Conservation (phyloP, 2,113 vertebrate genomes). For the Pavo muticus region DNA sequence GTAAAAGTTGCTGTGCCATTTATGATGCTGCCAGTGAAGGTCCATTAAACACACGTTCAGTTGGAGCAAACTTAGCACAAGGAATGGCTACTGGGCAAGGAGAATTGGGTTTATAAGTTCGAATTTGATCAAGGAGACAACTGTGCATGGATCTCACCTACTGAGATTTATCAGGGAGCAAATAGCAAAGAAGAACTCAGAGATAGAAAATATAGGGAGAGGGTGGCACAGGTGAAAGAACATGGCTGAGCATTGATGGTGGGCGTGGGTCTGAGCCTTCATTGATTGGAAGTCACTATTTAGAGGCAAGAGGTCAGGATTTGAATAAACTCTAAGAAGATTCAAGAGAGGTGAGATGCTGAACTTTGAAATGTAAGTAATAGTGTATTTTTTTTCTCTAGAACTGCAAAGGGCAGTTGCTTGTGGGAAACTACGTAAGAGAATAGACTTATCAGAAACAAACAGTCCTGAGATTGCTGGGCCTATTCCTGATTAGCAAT, state of each 20-base stretch:
- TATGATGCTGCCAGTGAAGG: background rate
- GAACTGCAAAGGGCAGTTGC: background rate
- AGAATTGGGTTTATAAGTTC: background rate
- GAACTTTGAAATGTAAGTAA: background rate
- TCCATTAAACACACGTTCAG: background rate
- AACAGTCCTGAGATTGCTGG: constrained; percentile 15
- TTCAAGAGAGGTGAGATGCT: background rate
- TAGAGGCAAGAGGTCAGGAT: background rate
- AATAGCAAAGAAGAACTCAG: background rate
- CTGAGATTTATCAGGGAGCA: background rate
- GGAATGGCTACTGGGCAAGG: background rate
- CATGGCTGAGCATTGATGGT: background rate
- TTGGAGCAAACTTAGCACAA: background rate
- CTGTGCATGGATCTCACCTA: background rate
- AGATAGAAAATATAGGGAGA: background rate
- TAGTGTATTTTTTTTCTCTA: background rate
- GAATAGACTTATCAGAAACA: background rate
- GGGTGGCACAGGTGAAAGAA: background rate
- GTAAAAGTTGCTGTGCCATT: background rate
- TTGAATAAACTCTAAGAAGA: background rate
- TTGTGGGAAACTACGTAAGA: background rate
- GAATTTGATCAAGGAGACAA: background rate
- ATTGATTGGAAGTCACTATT: background rate
- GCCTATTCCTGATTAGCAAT: constrained; percentile 5
- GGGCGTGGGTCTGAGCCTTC: background rate